Percentiles rank a stretch among this genome's conserved stretches.
Evolutionary conservation across 1,140 invertebrate genomes (phyloP).

Genomic region (Physella acuta): DNA sequence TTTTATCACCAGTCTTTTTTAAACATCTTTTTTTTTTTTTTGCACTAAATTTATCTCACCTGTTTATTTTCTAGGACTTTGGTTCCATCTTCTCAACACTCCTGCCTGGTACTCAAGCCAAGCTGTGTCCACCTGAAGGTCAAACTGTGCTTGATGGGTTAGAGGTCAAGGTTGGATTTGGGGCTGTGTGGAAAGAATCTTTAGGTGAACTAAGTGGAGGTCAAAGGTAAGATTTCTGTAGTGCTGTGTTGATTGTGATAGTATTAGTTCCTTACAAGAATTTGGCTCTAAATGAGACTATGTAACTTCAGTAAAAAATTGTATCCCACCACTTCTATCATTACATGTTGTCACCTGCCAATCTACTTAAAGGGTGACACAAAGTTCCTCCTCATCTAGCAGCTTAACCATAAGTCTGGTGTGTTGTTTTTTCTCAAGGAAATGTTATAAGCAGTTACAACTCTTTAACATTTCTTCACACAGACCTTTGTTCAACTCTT

Average conservation of each 20-base stretch:
- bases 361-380: too few species aligned
- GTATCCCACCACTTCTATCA: too few species aligned
- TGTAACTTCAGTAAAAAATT: too few species aligned
- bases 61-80: conserved; percentile 71
- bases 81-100: conserved; percentile 93
- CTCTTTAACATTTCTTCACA: too few species aligned
- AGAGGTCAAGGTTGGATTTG: conserved; percentile 91
- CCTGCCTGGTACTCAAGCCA: conserved; percentile 84
- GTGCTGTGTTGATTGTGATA: too few species aligned
- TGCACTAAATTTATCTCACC: background rate
- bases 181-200: conserved; percentile 93
- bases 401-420: too few species aligned
- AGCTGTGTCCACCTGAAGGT: conserved; percentile 77
- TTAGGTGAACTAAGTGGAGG: conserved; percentile 94
- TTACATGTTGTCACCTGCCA: background rate
- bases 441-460: too few species aligned
- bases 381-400: too few species aligned
- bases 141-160: conserved; percentile 79
- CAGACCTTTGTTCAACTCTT: too few species aligned
- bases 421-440: too few species aligned
- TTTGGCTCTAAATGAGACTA: too few species aligned
- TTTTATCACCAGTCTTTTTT: background rate
- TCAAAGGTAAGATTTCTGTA: conserved; percentile 76
- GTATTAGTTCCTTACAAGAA: too few species aligned
- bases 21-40: background rate